These are phyloP conservation scores for Perca flavescens DNA, from an alignment of 2,113 vertebrate genomes.

Conservation along the genomic window DNA sequence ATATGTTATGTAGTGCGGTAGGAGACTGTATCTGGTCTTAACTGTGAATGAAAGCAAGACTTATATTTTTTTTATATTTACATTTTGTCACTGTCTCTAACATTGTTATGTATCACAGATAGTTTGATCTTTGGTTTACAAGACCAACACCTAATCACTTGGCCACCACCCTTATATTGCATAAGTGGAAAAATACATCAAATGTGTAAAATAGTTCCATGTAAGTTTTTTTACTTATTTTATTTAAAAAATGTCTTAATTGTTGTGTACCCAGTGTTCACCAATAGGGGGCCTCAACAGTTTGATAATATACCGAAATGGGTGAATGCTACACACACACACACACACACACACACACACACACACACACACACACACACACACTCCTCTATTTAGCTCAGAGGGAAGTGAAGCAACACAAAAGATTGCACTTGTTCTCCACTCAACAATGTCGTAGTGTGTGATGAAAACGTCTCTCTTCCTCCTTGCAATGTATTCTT, in stretches of 20 bases:
- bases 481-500: slow-evolving; percentile 27
- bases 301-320: not conserved
- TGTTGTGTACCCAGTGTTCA: slow-evolving; percentile 4
- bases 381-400: not conserved
- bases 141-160: not conserved
- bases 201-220: not conserved
- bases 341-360: slow-evolving; percentile 3
- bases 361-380: not conserved
- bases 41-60: not conserved
- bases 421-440: not conserved
- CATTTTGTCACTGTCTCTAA: not conserved
- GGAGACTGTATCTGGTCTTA: not conserved
- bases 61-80: not conserved
- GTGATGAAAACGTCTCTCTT: not conserved
- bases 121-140: slow-evolving; percentile 12
- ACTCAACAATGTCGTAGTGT: not conserved
- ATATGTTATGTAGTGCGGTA: not conserved
- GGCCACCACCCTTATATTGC: not conserved
- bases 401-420: slow-evolving; percentile 45
- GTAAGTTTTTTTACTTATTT: too few species aligned
- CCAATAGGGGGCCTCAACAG: slow-evolving; percentile 66
- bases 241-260: not conserved
- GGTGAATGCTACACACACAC: not conserved
- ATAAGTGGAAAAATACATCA: not conserved
- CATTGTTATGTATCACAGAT: not conserved